phyloP scores from a whole-genome alignment of 1,140 invertebrate genomes.

The Zeugodacus cucurbitae region DNA sequence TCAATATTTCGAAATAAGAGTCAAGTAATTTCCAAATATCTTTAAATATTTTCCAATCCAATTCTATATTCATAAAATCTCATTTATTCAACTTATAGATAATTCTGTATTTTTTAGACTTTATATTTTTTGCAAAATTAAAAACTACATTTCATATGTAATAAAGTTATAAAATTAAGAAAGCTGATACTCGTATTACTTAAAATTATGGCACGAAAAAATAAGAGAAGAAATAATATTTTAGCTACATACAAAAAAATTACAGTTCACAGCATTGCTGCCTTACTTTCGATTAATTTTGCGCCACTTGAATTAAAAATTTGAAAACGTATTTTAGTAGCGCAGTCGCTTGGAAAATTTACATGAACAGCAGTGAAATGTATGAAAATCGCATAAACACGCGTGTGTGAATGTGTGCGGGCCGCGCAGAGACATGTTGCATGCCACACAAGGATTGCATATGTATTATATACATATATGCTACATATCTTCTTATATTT shows the following conservation, averaged over 20 bases:
- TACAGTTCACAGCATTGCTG: neutral
- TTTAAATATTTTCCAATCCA: too few species aligned
- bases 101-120: too few species aligned
- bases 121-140: too few species aligned
- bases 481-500: neutral
- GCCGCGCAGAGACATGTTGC: neutral
- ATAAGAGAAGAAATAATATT: neutral
- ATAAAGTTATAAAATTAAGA: neutral
- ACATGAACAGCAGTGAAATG: neutral
- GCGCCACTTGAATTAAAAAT: too few species aligned
- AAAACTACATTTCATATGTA: neutral
- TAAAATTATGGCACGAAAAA: neutral
- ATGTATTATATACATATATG: neutral
- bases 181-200: neutral
- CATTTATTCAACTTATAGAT: neutral
- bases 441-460: neutral
- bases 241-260: neutral
- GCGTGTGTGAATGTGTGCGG: too few species aligned
- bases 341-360: conserved; percentile 14
- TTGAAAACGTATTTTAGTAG: neutral
- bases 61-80: too few species aligned
- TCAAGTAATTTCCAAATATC: too few species aligned
- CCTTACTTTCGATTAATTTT: neutral
- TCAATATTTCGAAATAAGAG: too few species aligned
- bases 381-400: neutral